Evolutionary conservation across 2,113 vertebrate species (phyloP).

Genomic region (Tricholaema leucomelas): DNA sequence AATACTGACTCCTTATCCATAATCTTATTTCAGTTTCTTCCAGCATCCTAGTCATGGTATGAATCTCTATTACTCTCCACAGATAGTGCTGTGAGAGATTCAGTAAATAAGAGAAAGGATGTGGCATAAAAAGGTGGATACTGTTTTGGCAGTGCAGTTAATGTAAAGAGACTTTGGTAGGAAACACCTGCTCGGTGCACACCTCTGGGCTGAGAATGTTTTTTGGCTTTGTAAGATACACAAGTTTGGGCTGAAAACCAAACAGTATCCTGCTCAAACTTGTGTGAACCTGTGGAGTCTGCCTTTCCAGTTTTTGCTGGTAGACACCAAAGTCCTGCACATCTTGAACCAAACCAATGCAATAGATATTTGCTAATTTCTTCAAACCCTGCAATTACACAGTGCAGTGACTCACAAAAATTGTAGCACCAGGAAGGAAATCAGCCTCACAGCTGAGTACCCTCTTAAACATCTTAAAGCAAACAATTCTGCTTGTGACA

Average conservation of each 20-base stretch:
- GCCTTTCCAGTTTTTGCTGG: not conserved
- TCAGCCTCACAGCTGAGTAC: not conserved
- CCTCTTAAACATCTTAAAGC: not conserved
- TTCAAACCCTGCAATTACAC: not conserved
- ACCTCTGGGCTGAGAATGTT: not conserved
- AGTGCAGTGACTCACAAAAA: not conserved
- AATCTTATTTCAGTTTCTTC: not conserved
- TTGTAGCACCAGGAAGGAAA: not conserved
- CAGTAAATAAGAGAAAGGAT: not conserved
- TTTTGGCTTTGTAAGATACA: not conserved
- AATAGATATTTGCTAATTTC: not conserved
- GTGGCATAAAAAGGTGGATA: not conserved
- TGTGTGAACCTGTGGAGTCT: not conserved
- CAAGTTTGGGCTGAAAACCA: not conserved
- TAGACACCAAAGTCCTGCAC: not conserved
- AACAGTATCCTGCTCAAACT: not conserved
- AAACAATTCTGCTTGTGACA: not conserved
- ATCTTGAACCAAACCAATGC: not conserved
- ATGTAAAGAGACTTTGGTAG: fast-evolving
- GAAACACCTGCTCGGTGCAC: not conserved
- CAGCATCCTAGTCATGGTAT: not conserved
- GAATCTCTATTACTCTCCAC: not conserved
- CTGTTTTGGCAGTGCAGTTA: not conserved
- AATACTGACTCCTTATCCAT: not conserved
- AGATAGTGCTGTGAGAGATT: not conserved